Base-by-base conservation (phyloP, 2,888 invertebrate species). In the Vandiemenella viatica region DNA sequence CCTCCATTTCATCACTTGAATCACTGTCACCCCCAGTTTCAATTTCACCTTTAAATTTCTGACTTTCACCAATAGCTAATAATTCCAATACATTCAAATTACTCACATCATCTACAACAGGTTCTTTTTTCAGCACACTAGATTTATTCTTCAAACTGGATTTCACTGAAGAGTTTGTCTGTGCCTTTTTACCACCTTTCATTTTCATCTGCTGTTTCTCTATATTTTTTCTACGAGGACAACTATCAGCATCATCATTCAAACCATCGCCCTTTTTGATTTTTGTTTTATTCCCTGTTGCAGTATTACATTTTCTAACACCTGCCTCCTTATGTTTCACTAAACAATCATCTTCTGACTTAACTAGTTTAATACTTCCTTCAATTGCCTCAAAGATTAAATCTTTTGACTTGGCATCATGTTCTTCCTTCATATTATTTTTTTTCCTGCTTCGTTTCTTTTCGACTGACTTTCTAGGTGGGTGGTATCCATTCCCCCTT, bases 11-110 rank as follows among this genome's bases (percentile, higher is more conserved):
- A 17, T 46, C 19, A 8, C 19, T 16, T 10, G 22, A 32, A 5
- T 45, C 32, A 32, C 49, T 50, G 58, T 63, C 63, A 45, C 19
- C 10, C 10, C 7, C 52, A 42, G 13, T 49, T 53, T 23, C 55
- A 23, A 17, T n/a, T n/a, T n/a, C 48, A 48, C n/a, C 43, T 7
- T 43, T 48, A 15, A 52, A 43, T 50, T 51, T 43, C 8, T 50
- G 41, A 45, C 71, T 67, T 67, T 83, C 83, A 50, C 82, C 82
- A 58, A 76, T 67, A 51, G 79, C 78, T 53, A 84, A 65, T 49
- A 84, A 63, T 59, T 79, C 73, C 45, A 71, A 71, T 16, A 83
- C 75, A 68, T 80, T 72, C 51, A 67, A 63, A 21, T 61, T 61
- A 41, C 62, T 59, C 18, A 55, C 53, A 21, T 23, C n/a, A 22